phyloP scores from a whole-genome alignment of 1,140 invertebrate genomes.

The Holcopasites calliopsidis region DNA sequence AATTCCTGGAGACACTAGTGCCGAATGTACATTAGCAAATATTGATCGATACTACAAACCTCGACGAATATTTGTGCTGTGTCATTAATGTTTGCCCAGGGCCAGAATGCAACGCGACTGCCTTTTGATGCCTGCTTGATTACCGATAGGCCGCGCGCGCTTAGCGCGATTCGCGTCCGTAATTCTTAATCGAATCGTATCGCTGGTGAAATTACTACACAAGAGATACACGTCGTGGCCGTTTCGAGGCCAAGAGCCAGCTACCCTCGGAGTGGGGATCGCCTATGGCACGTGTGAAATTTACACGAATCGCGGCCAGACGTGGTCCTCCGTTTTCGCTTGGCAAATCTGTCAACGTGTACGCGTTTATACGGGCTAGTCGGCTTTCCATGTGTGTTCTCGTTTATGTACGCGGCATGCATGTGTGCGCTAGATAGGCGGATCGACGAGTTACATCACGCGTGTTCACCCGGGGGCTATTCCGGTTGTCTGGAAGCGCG shows the following conservation, averaged over 20 bases:
- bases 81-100: neutral
- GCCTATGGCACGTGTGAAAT: constrained; percentile 59
- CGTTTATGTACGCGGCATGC: neutral
- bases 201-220: neutral
- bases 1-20: neutral
- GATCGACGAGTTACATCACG: constrained; percentile 42
- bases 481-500: constrained; percentile 23
- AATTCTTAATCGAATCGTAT: constrained; percentile 38
- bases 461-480: constrained; percentile 33
- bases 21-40: constrained; percentile 4
- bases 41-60: constrained; percentile 2
- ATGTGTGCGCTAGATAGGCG: constrained; percentile 25
- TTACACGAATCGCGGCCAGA: constrained; percentile 49
- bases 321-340: constrained; percentile 22
- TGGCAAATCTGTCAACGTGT: neutral
- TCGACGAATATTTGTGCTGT: constrained; percentile 8
- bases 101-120: neutral
- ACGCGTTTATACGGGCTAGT: too few species aligned
- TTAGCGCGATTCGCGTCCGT: neutral
- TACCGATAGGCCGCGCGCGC: neutral
- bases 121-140: neutral
- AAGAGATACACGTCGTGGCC: constrained; percentile 20
- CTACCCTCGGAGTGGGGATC: constrained; percentile 29
- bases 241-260: constrained; percentile 56
- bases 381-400: neutral